phyloP scores from a whole-genome alignment of 2,888 invertebrate genomes.

The Cheilosia variabilis region DNA sequence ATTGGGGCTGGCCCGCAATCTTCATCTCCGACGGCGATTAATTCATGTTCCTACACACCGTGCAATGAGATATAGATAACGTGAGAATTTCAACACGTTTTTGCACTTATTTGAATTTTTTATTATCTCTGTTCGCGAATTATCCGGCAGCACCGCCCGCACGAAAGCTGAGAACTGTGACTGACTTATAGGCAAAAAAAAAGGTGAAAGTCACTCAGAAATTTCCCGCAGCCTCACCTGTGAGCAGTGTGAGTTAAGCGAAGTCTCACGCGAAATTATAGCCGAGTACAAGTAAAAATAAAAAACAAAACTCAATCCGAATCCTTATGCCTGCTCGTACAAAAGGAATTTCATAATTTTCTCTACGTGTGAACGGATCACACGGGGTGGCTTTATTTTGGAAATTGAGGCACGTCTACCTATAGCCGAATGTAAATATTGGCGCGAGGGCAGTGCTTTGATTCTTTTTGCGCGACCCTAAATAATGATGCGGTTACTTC shows the following conservation, averaged over 20 bases:
- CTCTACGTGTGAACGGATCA: conserved; percentile 23
- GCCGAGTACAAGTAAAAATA: conserved; percentile 1
- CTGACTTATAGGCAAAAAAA: conserved; percentile 29
- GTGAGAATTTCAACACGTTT: conserved; percentile 68
- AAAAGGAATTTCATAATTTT: conserved; percentile 57
- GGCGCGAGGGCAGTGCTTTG: conserved; percentile 25
- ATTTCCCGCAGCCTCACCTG: conserved; percentile 25
- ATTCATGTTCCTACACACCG: neutral
- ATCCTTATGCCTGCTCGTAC: neutral
- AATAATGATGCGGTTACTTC: neutral
- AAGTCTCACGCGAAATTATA: neutral
- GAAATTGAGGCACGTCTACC: conserved; percentile 40
- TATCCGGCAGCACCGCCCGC: conserved; percentile 13
- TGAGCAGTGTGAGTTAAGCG: neutral
- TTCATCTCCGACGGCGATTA: conserved; percentile 38
- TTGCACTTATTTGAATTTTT: conserved; percentile 65
- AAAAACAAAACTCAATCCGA: conserved; percentile 27
- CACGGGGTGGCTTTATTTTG: conserved; percentile 6
- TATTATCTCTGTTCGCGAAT: conserved; percentile 40
- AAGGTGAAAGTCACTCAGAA: conserved; percentile 29
- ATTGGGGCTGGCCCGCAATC: conserved; percentile 9
- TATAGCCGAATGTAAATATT: conserved; percentile 46
- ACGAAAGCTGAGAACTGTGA: neutral
- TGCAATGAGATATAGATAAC: conserved; percentile 40
- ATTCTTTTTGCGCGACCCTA: conserved; percentile 21